Evolutionary conservation across 2,888 invertebrate genomes (phyloP), one percentile per base, ranked within the genome.

Genomic region (Anagyrus pseudococci): DNA sequence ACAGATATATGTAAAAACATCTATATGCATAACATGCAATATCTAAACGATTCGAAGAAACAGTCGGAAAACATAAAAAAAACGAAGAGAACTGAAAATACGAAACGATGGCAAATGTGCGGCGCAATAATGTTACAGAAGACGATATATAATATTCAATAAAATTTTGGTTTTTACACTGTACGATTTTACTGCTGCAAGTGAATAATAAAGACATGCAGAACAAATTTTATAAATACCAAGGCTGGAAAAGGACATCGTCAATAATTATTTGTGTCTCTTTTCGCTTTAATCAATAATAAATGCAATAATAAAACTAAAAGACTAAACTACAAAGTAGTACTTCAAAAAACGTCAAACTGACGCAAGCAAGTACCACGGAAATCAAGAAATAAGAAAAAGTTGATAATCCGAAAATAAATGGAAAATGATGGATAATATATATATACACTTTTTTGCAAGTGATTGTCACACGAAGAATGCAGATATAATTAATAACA

Each of bases 1-100:
- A 47, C 44, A 57, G 47, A 41, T 33, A 56, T 56, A 43, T 62
- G 62, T 60, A 37, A 2, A 49, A 29, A 19, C 52, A 50, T 62
- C 54, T 58, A n/a, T n/a, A n/a, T n/a, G n/a, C n/a, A n/a, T n/a
- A 60, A 60, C 67, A 68, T 68, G 68, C 68, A 68, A 52, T n/a
- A 20, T 61, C 50, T 58, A 66, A 64, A 59, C 52, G 46, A 64
- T 54, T 48, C 50, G 43, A 55, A 66, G 46, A 17, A 64, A 41
- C 59, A 53, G 64, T 26, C 64, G 41, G 48, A 62, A 66, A 57
- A 56, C 58, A 63, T n/a, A n/a, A n/a, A n/a, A n/a, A 15, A 55
- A 60, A 63, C 60, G 57, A 50, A 58, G 33, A 66, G 26, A 58
- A 59, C 47, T 58, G 41, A 57, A 59, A 37, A 57, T 54, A 57